These are phyloP conservation scores for Desmophyllum pertusum DNA, from an alignment of 92 coral and sea anemone species.

Conservation along the genomic window DNA sequence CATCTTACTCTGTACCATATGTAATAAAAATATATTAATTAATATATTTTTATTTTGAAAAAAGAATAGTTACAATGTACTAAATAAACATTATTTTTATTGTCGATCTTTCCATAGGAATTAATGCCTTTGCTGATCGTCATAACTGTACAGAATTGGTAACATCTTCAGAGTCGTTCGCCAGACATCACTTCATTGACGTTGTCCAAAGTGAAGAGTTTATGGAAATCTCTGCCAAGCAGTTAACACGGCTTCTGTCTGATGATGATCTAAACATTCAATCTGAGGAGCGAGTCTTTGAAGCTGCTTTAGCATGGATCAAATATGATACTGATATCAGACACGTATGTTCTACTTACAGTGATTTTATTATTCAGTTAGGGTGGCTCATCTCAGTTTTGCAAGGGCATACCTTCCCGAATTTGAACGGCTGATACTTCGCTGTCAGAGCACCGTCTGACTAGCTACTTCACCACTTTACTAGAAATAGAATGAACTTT, in stretches of 20 bases:
- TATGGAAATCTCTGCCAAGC: constrained; percentile 86
- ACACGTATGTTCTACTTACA: too few species aligned
- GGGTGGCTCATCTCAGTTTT: too few species aligned
- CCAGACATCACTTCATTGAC: constrained; percentile 92
- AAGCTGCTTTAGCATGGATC: constrained; percentile 98
- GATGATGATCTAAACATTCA: constrained; percentile 93
- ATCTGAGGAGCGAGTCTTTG: constrained; percentile 95
- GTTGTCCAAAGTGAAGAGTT: constrained; percentile 96
- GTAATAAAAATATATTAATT: too few species aligned
- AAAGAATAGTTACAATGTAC: too few species aligned
- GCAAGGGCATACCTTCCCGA: too few species aligned
- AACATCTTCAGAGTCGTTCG: constrained; percentile 80
- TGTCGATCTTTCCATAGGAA: constrained; percentile 64
- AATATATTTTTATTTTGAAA: too few species aligned
- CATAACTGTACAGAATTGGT: constrained; percentile 85
- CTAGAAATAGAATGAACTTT: too few species aligned
- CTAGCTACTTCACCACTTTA: too few species aligned
- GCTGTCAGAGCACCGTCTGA: too few species aligned
- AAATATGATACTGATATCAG: constrained; percentile 79
- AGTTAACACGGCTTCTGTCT: constrained; percentile 72
- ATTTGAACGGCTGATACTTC: too few species aligned
- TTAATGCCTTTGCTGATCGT: constrained; percentile 90
- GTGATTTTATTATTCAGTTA: too few species aligned
- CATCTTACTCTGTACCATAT: too few species aligned
- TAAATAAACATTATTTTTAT: not conserved